Base-by-base conservation (phyloP, 2,113 vertebrate species). In the Pedetes capensis region DNA sequence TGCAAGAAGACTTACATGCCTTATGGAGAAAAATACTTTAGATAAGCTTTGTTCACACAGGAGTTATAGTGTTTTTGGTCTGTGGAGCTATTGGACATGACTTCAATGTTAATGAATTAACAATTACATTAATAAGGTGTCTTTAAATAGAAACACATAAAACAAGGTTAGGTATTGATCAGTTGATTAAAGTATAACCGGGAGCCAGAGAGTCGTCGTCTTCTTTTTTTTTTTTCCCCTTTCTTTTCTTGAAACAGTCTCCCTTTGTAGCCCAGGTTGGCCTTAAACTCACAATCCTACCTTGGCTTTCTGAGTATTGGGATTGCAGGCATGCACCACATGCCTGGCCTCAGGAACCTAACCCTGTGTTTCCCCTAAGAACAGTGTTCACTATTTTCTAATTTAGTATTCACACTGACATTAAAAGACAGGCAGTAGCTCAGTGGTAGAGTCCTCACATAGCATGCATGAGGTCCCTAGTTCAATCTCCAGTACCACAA, bases 121-220 rank as follows among this genome's bases (percentile, higher is more conserved):
- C 68, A 89, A 0, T 87, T 82, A 18, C 81, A 34, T 87, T 63
- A 80, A 64, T 79, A 92, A 87, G 55, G 1, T 83, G 6, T 84
- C 49, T 95, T 82, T 79, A 84, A 87, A 69, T 37, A 95, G 39
- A 97, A 71, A 71, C 47, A 53, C 53, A 34, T 49, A 47, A 89
- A 85, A 20, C 34, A 64, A 88, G 32, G 29, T 89, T 57, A 64
- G 42, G 0, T 75, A 37, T 91, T 95, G 64, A 80, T 55, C 8
- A n/a, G 13, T 29, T 87, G 49, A 69, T 18, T 2, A 78, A 72
- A 84, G n/a, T n/a, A 78, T 55, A 74, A 80, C 22, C 16, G 51
- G 29, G 18, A n/a, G 8, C n/a, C n/a, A n/a, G n/a, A n/a, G n/a
- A n/a, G n/a, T n/a, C n/a, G n/a, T n/a, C n/a, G n/a, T n/a, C n/a